Evolutionary conservation across 2,888 invertebrate species (phyloP), one percentile per base, ranked within the genome.

Genomic region (Dione juno): DNA sequence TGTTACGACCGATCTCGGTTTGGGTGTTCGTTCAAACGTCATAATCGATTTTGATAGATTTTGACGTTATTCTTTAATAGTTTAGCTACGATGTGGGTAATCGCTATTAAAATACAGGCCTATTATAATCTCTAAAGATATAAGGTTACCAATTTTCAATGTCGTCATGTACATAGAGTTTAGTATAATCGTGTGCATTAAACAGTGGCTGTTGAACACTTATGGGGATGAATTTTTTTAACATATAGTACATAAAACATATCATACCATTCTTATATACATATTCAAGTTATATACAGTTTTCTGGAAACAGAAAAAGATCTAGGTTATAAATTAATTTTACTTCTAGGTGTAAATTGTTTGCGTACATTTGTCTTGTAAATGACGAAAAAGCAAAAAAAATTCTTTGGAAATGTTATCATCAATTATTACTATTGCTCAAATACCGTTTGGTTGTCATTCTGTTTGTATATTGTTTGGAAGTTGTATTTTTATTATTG

Each of bases 241-340:
- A 86, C 86, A 80, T 87, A 88, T 90, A 91, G 89, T 90, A 92
- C 89, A 92, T 88, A 82, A 89, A 88, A 92, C 92, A 92, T 92
- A 92, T 92, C 92, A 92, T 85, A 85, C 80, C 71, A 66, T 71
- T 71, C 66, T 70, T 67, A 71, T 69, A 69, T 66, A 65, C 58
- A 73, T 69, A 72, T 69, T 69, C 70, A 72, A 66, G 59, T 43
- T 14, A 61, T 35, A 68, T 53, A 52, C 41, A 5, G 16, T 53
- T 3, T 43, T 61, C 14, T 43, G 8, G 61, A 57, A 48, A 14
- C 40, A 48, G 19, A 19, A 50, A 50, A n/a, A 37, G 5, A 50
- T 67, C 43, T 69, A 28, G 61, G 50, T 52, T 61, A 53, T 37
- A 68, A 28, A 35, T 66, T 67, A 45, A 61, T 69, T 72, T 59